These are phyloP conservation scores for Sinocyclocheilus rhinocerous DNA, from an alignment of 2,113 vertebrate genomes.

Conservation along the genomic window DNA sequence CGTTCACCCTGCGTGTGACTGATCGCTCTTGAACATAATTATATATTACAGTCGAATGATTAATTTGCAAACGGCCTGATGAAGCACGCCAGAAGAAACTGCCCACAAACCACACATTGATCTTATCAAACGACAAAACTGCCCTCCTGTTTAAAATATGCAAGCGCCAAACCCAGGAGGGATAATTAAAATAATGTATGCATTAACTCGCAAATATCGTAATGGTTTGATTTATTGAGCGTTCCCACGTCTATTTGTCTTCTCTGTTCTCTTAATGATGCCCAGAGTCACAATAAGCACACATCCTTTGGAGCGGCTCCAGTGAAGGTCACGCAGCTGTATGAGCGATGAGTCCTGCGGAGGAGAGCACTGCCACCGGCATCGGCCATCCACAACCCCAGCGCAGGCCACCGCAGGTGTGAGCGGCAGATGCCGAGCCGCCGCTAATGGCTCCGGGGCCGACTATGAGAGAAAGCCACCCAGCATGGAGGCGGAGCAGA, in stretches of 20 bases:
- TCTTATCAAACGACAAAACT: conserved; percentile 31
- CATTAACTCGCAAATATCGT: conserved; percentile 58
- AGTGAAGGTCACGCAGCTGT: conserved; percentile 63
- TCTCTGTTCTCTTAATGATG: conserved; percentile 64
- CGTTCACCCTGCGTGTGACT: not conserved
- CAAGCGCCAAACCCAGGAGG: conserved; percentile 40
- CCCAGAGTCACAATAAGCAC: conserved; percentile 65
- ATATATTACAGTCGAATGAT: not conserved
- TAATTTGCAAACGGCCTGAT: not conserved
- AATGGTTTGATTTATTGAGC: conserved; percentile 66
- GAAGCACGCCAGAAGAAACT: conserved; percentile 1
- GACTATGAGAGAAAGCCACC: conserved; percentile 23
- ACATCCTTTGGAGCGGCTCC: conserved; percentile 58
- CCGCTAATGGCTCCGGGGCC: conserved; percentile 38
- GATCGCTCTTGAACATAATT: not conserved
- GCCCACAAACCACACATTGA: conserved; percentile 41
- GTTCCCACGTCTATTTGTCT: conserved; percentile 62
- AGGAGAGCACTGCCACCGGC: conserved; percentile 4
- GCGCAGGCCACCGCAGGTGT: conserved; percentile 28
- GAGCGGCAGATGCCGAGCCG: conserved; percentile 44
- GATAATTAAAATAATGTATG: conserved; percentile 53
- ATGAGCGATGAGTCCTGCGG: conserved; percentile 64
- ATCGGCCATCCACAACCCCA: conserved; percentile 30
- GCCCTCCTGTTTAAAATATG: conserved; percentile 47
- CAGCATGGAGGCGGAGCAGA: conserved; percentile 45